Base-by-base conservation (phyloP, 2,888 invertebrate species). In the Sicus ferrugineus region DNA sequence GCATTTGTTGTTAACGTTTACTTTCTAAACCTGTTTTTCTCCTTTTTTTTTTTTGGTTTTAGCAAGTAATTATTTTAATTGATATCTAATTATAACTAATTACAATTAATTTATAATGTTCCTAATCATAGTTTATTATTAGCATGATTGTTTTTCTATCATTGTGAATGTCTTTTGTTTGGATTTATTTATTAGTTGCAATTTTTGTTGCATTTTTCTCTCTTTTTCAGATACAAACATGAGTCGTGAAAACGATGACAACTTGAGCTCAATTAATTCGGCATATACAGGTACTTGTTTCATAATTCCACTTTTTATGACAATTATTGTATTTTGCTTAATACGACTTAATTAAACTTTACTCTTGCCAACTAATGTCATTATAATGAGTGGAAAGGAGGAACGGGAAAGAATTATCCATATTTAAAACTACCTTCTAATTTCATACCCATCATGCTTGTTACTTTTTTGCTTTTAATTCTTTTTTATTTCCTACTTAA, bases 211-310 rank as follows among this genome's bases (percentile, higher is more conserved):
- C 75, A 71, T 76, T 76, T 75, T 76, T 59, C 67, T 65, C 62
- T 73, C 30, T 73, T 74, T 79, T 79, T 65, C 80, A 82, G 82
- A 81, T 72, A 77, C 77, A 75, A 79, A 76, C 78, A 82, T 82
- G 82, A 82, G 80, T 80, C 82, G 82, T 81, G 82, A 82, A 81
- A 81, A 81, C 80, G 82, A 82, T 81, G 82, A 81, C 81, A 82
- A 82, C 73, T 77, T 82, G 75, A 82, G 81, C 77, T 82, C 82
- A 73, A 79, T 81, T 71, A 82, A 82, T 79, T 82, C 82, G 68
- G 78, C 81, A 72, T 82, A 79, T 28, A 80, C 82, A 82, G 82
- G 82, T 82, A 50, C 19, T 19, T 3, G 19, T 50, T 50, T 50
- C 23, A 50, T 50, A 6, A 50, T 50, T 50, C 11, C 42, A 42